These are phyloP conservation scores for Achatina immaculata DNA, from an alignment of 1,140 invertebrate species.

Conservation along the genomic window DNA sequence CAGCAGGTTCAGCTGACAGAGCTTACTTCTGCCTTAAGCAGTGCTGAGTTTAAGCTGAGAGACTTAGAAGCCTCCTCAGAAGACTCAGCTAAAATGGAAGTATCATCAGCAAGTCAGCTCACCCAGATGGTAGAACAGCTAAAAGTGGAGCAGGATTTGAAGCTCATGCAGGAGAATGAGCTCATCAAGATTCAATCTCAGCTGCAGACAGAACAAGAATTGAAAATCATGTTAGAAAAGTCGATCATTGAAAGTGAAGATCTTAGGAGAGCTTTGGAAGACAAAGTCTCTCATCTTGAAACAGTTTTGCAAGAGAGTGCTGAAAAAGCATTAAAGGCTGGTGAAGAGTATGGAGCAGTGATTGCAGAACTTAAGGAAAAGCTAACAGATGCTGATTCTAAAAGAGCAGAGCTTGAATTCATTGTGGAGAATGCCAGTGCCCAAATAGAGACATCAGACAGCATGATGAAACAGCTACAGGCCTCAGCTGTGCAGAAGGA, in stretches of 20 bases:
- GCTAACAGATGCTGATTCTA: neutral
- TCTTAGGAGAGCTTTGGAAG: neutral
- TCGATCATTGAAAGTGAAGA: conserved; percentile 8
- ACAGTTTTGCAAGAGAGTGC: neutral
- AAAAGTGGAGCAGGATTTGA: neutral
- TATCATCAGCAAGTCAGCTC: neutral
- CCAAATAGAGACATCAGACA: neutral
- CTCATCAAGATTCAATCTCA: neutral
- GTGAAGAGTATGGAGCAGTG: neutral
- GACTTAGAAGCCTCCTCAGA: conserved; percentile 4
- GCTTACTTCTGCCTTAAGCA: neutral
- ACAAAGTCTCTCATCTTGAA: neutral
- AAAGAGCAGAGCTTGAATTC: neutral
- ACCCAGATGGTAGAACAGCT: conserved; percentile 1
- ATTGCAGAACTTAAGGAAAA: conserved; percentile 15
- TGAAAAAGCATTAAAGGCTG: neutral
- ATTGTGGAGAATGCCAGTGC: neutral
- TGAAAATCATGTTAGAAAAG: neutral
- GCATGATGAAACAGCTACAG: conserved; percentile 14
- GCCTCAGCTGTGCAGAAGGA: conserved; percentile 30
- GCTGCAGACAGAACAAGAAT: conserved; percentile 10
- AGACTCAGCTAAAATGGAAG: neutral
- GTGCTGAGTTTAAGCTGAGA: neutral
- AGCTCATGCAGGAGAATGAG: neutral
- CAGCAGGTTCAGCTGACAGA: neutral